Evolutionary conservation across 1,140 invertebrate genomes (phyloP).

Genomic region (Triops cancriformis): DNA sequence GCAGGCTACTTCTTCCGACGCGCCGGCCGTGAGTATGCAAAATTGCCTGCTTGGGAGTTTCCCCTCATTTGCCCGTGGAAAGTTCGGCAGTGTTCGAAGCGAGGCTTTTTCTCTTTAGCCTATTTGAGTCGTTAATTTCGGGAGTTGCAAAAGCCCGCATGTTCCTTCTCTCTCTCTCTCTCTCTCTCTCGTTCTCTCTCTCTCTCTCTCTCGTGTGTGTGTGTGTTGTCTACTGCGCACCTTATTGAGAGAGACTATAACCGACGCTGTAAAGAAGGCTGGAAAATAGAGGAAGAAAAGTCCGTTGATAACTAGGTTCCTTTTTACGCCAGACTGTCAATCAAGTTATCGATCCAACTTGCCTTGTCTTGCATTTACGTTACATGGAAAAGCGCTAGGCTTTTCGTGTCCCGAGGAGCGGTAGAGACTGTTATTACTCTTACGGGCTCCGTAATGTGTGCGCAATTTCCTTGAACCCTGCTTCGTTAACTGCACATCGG

Average conservation of each 20-base stretch:
- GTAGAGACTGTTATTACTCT: background rate
- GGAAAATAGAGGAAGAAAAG: background rate
- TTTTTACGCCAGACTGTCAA: conserved; percentile 4
- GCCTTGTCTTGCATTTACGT: background rate
- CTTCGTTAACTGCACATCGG: background rate
- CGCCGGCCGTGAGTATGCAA: background rate
- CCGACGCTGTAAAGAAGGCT: background rate
- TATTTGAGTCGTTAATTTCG: background rate
- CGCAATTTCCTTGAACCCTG: background rate
- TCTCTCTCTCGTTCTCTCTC: too few species aligned
- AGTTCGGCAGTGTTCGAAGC: background rate
- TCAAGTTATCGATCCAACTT: conserved; percentile 1
- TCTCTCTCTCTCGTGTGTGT: too few species aligned
- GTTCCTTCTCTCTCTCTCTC: background rate
- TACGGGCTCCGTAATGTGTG: background rate
- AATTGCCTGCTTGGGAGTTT: background rate
- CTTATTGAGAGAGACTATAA: background rate
- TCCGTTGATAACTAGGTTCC: conserved; percentile 12
- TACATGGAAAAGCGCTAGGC: background rate
- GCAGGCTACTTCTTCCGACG: background rate
- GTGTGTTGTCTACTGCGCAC: background rate
- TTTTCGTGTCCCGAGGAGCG: background rate
- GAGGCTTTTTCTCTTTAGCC: background rate
- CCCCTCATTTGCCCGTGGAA: background rate
- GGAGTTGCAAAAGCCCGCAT: background rate